Percentiles rank a stretch among this genome's conserved stretches.
Evolutionary conservation across 2,113 vertebrate genomes (phyloP).

Genomic region (Leucoraja erinaceus): DNA sequence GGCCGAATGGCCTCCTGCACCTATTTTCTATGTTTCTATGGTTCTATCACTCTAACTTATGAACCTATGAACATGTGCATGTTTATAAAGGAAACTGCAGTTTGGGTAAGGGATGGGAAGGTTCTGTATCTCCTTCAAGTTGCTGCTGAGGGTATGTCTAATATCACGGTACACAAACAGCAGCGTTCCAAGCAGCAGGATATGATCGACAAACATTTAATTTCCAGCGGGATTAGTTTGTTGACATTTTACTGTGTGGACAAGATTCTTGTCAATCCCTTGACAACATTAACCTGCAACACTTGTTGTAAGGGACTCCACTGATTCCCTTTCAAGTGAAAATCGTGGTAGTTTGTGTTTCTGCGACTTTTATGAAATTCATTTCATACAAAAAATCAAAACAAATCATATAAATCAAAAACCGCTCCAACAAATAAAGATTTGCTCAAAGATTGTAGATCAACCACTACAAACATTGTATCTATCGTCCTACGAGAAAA

Average conservation of each 20-base stretch:
- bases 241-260: neutral
- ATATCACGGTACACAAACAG: neutral
- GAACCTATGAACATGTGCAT: neutral
- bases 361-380: neutral
- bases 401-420: too few relatives aligned
- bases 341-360: neutral
- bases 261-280: neutral
- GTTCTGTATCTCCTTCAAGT: neutral
- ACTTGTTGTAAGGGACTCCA: neutral
- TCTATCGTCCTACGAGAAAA: too few relatives aligned
- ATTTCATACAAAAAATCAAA: too few relatives aligned
- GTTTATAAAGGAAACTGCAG: neutral
- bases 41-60: too few relatives aligned
- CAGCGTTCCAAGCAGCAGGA: neutral
- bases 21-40: too few relatives aligned
- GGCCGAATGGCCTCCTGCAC: too few relatives aligned
- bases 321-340: neutral
- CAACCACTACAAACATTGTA: too few relatives aligned
- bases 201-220: neutral
- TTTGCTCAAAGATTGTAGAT: too few relatives aligned
- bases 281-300: neutral
- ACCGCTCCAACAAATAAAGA: too few relatives aligned
- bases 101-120: neutral
- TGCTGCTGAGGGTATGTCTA: neutral
- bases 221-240: neutral